These are phyloP conservation scores for Polymixis flavicincta DNA, from an alignment of 2,888 invertebrate genomes.

Conservation along the genomic window DNA sequence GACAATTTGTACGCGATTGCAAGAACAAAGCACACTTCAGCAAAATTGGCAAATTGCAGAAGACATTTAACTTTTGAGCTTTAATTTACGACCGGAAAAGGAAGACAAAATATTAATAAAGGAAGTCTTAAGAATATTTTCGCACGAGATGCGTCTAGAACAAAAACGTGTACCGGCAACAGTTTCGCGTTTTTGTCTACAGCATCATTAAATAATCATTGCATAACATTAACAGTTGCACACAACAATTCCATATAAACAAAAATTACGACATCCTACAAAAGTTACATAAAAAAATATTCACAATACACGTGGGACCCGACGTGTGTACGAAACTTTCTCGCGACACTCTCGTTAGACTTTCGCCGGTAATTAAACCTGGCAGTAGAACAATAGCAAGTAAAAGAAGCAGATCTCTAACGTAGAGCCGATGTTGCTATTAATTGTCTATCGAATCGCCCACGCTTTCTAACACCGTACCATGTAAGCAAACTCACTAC, in stretches of 20 bases:
- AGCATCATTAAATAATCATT: slow-evolving; percentile 67
- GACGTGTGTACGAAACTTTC: slow-evolving; percentile 82
- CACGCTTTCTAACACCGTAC: slow-evolving; percentile 86
- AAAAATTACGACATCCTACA: slow-evolving; percentile 76
- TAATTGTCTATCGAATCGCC: slow-evolving; percentile 88
- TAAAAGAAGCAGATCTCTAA: slow-evolving; percentile 86
- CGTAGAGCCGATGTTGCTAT: slow-evolving; percentile 82
- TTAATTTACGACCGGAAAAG: slow-evolving; percentile 20
- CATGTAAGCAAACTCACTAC: slow-evolving; percentile 77
- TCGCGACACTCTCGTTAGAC: slow-evolving; percentile 86
- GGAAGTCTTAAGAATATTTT: slow-evolving; percentile 55
- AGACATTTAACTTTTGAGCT: slow-evolving; percentile 20
- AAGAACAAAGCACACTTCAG: slow-evolving; percentile 35
- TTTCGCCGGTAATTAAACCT: slow-evolving; percentile 89
- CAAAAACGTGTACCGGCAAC: slow-evolving; percentile 45
- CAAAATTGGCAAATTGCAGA: slow-evolving; percentile 27
- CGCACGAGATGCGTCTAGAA: slow-evolving; percentile 42
- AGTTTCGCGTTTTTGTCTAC: slow-evolving; percentile 47
- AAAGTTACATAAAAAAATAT: slow-evolving; percentile 77
- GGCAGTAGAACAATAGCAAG: slow-evolving; percentile 87
- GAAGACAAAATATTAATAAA: slow-evolving; percentile 40
- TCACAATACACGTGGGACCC: slow-evolving; percentile 79
- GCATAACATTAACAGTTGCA: slow-evolving; percentile 72
- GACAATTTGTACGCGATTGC: slow-evolving; percentile 30
- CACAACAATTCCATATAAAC: slow-evolving; percentile 73